Evolutionary conservation across 2,888 invertebrate genomes (phyloP).

Genomic region (Argyresthia goedartella): DNA sequence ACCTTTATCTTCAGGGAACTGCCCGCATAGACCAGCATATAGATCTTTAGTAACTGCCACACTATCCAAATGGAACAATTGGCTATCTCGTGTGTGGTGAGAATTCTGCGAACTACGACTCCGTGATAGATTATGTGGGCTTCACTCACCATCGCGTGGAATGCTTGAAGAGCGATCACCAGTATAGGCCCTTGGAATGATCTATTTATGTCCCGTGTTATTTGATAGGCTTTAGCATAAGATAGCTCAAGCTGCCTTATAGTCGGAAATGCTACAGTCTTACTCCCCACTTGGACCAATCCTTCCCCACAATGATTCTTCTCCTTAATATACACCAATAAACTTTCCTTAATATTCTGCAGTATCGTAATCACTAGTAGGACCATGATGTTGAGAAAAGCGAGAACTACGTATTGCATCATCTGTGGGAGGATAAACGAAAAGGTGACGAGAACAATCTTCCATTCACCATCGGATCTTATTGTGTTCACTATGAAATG

Average conservation of each 20-base stretch:
- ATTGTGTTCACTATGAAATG: constrained; percentile 35
- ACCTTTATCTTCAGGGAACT: constrained; percentile 24
- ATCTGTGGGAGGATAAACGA: constrained; percentile 40
- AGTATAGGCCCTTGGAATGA: constrained; percentile 42
- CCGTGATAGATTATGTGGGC: constrained; percentile 47
- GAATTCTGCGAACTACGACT: constrained; percentile 19
- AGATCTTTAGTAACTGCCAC: constrained; percentile 47
- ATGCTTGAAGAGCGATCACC: constrained; percentile 37
- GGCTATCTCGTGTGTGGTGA: constrained; percentile 30
- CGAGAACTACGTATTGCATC: constrained; percentile 34
- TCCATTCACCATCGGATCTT: constrained; percentile 30
- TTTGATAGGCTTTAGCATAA: constrained; percentile 31
- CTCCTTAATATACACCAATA: neutral
- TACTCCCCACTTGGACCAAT: constrained; percentile 2
- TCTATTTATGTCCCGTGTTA: constrained; percentile 33
- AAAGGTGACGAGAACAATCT: constrained; percentile 25
- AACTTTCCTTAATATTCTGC: constrained; percentile 23
- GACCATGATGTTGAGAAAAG: constrained; percentile 35
- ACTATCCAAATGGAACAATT: constrained; percentile 45
- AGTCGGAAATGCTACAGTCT: constrained; percentile 11
- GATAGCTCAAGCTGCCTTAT: constrained; percentile 33
- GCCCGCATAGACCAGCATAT: constrained; percentile 33
- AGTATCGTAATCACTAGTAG: constrained; percentile 31
- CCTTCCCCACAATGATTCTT: neutral
- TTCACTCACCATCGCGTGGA: constrained; percentile 47